Evolutionary conservation across 2,888 invertebrate species (phyloP).

Genomic region (Pollenia amentaria): DNA sequence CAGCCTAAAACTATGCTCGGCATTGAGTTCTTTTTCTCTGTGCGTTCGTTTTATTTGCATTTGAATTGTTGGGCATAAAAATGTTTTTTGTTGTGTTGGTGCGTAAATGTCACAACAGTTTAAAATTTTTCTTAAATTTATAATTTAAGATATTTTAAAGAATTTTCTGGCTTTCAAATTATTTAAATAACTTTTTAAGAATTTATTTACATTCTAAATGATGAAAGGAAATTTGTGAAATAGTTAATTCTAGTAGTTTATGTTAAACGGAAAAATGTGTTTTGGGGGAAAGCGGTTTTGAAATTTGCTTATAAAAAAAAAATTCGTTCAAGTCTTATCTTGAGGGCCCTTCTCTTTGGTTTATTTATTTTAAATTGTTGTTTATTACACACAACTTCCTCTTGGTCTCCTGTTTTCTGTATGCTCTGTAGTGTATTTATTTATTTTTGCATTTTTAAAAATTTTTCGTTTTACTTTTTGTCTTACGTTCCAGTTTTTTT

Average conservation of each 20-base stretch:
- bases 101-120: not conserved
- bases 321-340: too few species aligned
- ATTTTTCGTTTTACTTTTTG: not conserved
- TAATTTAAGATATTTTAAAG: not conserved
- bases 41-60: not conserved
- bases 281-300: too few species aligned
- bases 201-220: too few species aligned
- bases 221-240: too few species aligned
- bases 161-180: too few species aligned
- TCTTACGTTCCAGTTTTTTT: slow-evolving; percentile 7
- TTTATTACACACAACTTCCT: slow-evolving; percentile 19
- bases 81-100: not conserved
- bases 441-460: not conserved
- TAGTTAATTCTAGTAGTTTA: too few species aligned
- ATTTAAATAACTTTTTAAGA: too few species aligned
- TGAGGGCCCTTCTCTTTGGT: not conserved
- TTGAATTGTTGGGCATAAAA: slow-evolving; percentile 5
- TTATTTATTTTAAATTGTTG: slow-evolving; percentile 4
- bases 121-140: not conserved
- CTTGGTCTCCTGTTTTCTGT: not conserved
- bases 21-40: slow-evolving; percentile 18
- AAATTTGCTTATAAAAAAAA: too few species aligned
- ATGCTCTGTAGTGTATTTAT: not conserved
- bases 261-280: too few species aligned
- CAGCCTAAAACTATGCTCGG: slow-evolving; percentile 63